Evolutionary conservation across 1,140 invertebrate genomes (phyloP).

Genomic region (Ceratitis capitata): DNA sequence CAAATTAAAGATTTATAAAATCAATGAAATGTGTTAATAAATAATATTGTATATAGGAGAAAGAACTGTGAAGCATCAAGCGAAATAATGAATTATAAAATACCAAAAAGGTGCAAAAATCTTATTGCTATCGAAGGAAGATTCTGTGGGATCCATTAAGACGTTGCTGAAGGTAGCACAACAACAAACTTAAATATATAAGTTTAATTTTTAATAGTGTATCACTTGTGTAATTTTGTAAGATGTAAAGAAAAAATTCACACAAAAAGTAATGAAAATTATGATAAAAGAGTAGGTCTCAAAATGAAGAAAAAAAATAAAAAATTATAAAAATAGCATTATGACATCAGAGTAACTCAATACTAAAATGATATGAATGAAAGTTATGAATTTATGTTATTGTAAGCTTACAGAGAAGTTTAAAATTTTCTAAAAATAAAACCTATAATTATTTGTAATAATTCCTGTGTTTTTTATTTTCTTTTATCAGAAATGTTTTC

Average conservation of each 20-base stretch:
- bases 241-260: background rate
- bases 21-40: slow-evolving; percentile 8
- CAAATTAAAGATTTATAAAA: slow-evolving; percentile 11
- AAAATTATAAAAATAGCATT: background rate
- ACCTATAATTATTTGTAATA: slow-evolving; percentile 12
- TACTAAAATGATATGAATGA: background rate
- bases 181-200: background rate
- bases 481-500: background rate
- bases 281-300: background rate
- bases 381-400: slow-evolving; percentile 14
- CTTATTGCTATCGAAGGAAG: background rate
- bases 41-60: background rate
- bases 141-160: background rate
- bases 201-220: background rate
- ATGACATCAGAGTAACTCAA: background rate
- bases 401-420: slow-evolving; percentile 22
- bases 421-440: slow-evolving; percentile 28
- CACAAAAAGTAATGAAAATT: background rate
- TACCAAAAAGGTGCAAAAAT: slow-evolving; percentile 11
- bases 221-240: background rate
- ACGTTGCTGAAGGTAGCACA: background rate
- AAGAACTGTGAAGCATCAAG: background rate
- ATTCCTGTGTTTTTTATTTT: slow-evolving; percentile 31
- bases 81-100: background rate
- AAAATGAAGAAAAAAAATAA: background rate